These are phyloP conservation scores for Peromyscus aztecus DNA, from an alignment of 2,797 vertebrate genomes.

Conservation along the genomic window DNA sequence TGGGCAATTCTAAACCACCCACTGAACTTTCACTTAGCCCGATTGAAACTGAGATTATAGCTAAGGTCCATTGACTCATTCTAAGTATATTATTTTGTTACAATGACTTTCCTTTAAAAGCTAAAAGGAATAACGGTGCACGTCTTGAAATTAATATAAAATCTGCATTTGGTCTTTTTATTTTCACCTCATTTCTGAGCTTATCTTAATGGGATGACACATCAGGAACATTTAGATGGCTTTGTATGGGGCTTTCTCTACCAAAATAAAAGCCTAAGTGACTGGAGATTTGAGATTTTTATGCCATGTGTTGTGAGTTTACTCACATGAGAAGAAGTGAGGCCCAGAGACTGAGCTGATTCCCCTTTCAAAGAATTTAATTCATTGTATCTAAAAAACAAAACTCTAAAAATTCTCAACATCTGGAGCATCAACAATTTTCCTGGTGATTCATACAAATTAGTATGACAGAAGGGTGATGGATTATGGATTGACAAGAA, in stretches of 20 bases:
- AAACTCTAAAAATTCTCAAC: not conserved
- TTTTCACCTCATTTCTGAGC: not conserved
- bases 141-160: not conserved
- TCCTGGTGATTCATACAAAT: not conserved
- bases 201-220: not conserved
- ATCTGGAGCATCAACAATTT: rapidly evolving
- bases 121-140: not conserved
- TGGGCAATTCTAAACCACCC: constrained; percentile 63
- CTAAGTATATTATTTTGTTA: constrained; percentile 16
- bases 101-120: not conserved
- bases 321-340: not conserved
- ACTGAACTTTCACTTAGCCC: constrained; percentile 73
- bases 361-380: not conserved
- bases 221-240: not conserved
- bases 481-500: not conserved
- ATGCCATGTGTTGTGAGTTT: not conserved
- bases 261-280: not conserved
- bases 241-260: not conserved
- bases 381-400: not conserved
- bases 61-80: constrained; percentile 55
- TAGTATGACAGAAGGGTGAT: not conserved
- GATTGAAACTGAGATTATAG: constrained; percentile 76
- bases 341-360: not conserved
- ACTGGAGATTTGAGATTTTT: not conserved
- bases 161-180: not conserved